Percentiles rank a stretch among this genome's conserved stretches.
phyloP scores from a whole-genome alignment of 1,140 invertebrate genomes.

The Harpegnathos saltator region DNA sequence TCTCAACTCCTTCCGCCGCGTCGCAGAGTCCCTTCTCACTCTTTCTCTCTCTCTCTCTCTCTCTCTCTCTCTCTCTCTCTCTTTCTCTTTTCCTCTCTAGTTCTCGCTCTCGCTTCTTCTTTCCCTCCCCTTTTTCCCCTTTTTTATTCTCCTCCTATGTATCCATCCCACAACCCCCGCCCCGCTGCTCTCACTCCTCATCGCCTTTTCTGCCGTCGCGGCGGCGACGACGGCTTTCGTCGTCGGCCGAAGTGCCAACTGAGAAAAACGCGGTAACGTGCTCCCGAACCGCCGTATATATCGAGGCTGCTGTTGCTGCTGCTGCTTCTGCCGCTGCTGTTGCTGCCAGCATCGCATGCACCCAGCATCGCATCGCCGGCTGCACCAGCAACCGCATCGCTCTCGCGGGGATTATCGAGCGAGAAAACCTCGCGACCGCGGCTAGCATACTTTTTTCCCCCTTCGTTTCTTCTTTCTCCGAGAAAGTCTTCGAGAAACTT shows the following conservation, averaged over 20 bases:
- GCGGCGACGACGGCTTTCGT: constrained; percentile 58
- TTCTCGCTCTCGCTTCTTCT: too few species aligned
- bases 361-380: not conserved
- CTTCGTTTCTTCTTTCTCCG: not conserved
- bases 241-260: constrained; percentile 38
- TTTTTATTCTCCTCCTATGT: constrained; percentile 30
- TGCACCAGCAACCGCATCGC: not conserved
- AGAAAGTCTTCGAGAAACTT: not conserved
- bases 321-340: too few species aligned
- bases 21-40: constrained; percentile 28
- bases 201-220: not conserved
- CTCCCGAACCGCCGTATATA: not conserved
- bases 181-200: not conserved
- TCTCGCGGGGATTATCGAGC: not conserved
- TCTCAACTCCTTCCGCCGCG: constrained; percentile 73
- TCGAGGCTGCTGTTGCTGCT: not conserved
- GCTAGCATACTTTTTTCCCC: constrained; percentile 26
- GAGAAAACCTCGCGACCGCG: constrained; percentile 23
- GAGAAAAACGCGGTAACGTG: constrained; percentile 61
- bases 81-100: constrained; percentile 20
- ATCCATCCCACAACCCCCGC: not conserved
- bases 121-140: not conserved
- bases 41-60: too few species aligned
- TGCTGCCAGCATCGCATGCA: constrained; percentile 9
- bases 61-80: not conserved